phyloP scores from a whole-genome alignment of 2,888 invertebrate species.

The Folsomia candida region DNA sequence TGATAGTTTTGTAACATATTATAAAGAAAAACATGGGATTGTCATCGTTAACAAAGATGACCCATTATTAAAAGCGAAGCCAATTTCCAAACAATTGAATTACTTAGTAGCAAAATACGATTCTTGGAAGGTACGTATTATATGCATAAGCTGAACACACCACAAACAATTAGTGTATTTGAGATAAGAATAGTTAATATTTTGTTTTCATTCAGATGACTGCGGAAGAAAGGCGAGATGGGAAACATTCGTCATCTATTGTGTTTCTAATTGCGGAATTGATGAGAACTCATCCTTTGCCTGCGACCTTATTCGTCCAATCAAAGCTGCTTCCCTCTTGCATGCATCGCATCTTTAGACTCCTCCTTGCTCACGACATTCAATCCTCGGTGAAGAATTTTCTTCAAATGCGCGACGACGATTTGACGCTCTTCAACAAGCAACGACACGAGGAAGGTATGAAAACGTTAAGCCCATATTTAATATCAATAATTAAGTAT shows the following conservation, averaged over 20 bases:
- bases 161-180: background rate
- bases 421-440: background rate
- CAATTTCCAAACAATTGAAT: conserved; percentile 62
- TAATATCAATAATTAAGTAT: too few relatives aligned
- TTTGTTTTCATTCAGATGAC: background rate
- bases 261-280: conserved; percentile 75
- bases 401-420: background rate
- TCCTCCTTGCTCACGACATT: conserved; percentile 73
- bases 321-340: conserved; percentile 79
- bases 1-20: conserved; percentile 73
- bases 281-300: conserved; percentile 64
- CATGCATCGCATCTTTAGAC: conserved; percentile 70
- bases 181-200: background rate
- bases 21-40: conserved; percentile 68
- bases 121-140: background rate
- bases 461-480: background rate
- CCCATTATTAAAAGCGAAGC: conserved; percentile 77
- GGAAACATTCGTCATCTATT: background rate
- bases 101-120: conserved; percentile 51
- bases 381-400: conserved; percentile 57
- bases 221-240: background rate
- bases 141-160: background rate
- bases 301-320: conserved; percentile 74
- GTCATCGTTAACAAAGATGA: conserved; percentile 64
- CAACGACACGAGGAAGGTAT: background rate